A percentile compares a stretch with the other conserved stretches of the same genome.
phyloP scores from a whole-genome alignment of 2,888 invertebrate genomes.

The Drosophila colorata region DNA sequence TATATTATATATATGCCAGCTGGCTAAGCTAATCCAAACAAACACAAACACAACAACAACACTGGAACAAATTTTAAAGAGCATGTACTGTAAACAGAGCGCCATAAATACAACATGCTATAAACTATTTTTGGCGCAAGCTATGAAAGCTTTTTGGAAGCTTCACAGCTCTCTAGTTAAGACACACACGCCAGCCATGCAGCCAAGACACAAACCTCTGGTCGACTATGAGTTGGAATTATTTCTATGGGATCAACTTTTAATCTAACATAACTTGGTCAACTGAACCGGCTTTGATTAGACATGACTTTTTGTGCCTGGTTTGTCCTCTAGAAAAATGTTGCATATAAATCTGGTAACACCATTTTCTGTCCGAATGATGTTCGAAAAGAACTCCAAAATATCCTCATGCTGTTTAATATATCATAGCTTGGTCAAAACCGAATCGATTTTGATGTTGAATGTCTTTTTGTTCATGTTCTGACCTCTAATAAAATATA shows the following conservation, averaged over 20 bases:
- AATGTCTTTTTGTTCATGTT: too few relatives aligned
- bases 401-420: too few relatives aligned
- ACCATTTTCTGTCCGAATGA: too few relatives aligned
- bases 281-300: not conserved
- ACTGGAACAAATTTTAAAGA: not conserved
- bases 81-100: constrained; percentile 23
- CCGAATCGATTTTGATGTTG: too few relatives aligned
- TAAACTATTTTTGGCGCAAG: constrained; percentile 3
- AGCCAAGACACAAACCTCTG: constrained; percentile 20
- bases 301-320: too few relatives aligned
- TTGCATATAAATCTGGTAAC: too few relatives aligned
- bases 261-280: too few relatives aligned
- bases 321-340: too few relatives aligned
- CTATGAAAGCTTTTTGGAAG: constrained; percentile 5
- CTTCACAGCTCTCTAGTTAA: not conserved
- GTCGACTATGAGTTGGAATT: not conserved
- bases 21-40: constrained; percentile 1
- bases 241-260: too few relatives aligned
- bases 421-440: too few relatives aligned
- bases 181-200: not conserved
- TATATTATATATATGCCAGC: not conserved
- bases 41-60: not conserved
- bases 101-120: constrained; percentile 9
- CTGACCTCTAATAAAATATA: too few relatives aligned
- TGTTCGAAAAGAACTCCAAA: too few relatives aligned